These are phyloP conservation scores for Drosophila quadrilineata DNA, from an alignment of 1,140 invertebrate genomes.

Conservation along the genomic window DNA sequence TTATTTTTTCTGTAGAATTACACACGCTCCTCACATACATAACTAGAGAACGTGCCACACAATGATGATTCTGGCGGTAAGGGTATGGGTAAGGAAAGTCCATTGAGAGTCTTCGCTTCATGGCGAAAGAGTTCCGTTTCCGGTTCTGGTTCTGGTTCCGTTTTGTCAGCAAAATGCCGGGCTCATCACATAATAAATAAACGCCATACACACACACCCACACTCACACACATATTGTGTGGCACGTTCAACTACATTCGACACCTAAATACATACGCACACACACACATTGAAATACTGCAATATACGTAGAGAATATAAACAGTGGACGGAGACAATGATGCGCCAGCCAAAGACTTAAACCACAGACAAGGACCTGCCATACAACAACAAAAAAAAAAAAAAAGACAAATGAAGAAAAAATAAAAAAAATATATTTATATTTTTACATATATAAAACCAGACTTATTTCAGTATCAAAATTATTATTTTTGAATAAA, in stretches of 20 bases:
- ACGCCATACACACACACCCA: too few relatives aligned
- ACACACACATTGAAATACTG: neutral
- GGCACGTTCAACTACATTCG: constrained; percentile 15
- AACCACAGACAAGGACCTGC: constrained; percentile 30
- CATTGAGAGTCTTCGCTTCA: neutral
- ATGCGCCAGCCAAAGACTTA: constrained; percentile 23
- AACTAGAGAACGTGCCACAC: constrained; percentile 22
- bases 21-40: neutral
- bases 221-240: constrained; percentile 28
- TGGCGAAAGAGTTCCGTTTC: constrained; percentile 10
- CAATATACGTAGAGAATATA: constrained; percentile 12
- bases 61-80: constrained; percentile 4
- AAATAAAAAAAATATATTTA: neutral
- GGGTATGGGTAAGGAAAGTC: neutral
- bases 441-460: neutral
- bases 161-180: constrained; percentile 12
- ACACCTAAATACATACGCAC: neutral
- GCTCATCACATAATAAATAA: neutral
- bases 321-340: constrained; percentile 28
- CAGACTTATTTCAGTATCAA: too few relatives aligned
- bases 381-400: constrained; percentile 21
- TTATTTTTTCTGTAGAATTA: neutral
- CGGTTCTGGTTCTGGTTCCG: constrained; percentile 18
- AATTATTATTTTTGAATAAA: constrained; percentile 23
- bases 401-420: constrained; percentile 23